A percentile compares a stretch with the other conserved stretches of the same genome.
phyloP scores from a whole-genome alignment of 2,888 invertebrate species.

The Thysanoteuthis rhombus region DNA sequence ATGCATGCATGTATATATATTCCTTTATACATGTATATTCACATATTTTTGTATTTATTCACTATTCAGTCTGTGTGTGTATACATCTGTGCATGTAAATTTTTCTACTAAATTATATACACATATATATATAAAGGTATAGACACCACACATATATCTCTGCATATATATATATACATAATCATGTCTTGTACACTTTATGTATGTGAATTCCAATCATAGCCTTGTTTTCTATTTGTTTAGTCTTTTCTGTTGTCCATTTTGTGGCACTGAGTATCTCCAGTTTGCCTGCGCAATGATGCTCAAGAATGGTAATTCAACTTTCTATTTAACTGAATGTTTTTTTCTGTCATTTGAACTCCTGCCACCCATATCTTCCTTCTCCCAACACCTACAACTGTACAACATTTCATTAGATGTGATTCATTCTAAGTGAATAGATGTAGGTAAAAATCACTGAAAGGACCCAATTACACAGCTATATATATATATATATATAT shows the following conservation, averaged over 20 bases:
- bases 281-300: neutral
- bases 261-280: neutral
- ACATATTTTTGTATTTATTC: no score
- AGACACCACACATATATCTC: neutral
- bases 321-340: neutral
- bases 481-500: neutral
- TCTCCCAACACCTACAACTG: neutral
- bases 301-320: neutral
- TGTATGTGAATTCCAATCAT: neutral
- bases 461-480: neutral
- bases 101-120: neutral
- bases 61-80: no score
- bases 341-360: constrained; percentile 1
- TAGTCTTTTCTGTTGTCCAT: neutral
- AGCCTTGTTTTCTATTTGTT: neutral
- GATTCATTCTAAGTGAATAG: neutral
- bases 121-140: neutral
- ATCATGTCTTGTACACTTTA: neutral
- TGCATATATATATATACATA: no score
- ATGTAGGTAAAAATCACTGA: neutral
- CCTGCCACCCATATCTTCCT: neutral
- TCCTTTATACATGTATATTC: no score
- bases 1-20: no score
- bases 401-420: neutral
- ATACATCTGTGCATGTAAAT: no score